Evolutionary conservation across 1,140 invertebrate genomes (phyloP).

Genomic region (Trichomalopsis sarcophagae): DNA sequence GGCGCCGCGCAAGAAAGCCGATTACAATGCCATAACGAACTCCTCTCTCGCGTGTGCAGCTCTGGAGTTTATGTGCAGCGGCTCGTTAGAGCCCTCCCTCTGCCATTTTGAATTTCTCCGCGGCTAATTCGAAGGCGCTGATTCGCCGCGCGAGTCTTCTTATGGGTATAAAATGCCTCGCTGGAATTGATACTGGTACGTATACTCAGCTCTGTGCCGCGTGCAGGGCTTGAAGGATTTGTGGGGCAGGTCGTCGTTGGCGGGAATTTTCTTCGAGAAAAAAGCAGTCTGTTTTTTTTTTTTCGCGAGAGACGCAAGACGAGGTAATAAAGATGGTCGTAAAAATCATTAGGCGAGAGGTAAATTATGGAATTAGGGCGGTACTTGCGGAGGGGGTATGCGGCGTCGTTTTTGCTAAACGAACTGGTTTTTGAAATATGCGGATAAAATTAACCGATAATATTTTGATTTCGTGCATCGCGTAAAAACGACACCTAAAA

Average conservation of each 20-base stretch:
- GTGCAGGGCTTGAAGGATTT: background rate
- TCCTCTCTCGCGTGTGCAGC: background rate
- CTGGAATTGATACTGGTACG: background rate
- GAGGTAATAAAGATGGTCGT: background rate
- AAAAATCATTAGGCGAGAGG: conserved; percentile 1
- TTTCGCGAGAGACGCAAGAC: background rate
- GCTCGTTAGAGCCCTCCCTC: background rate
- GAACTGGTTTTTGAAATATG: too few species aligned
- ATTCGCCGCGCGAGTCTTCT: background rate
- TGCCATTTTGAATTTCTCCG: conserved; percentile 19
- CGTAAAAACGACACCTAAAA: background rate
- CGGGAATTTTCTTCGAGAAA: background rate
- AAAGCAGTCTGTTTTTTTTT: background rate
- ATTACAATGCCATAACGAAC: conserved; percentile 1
- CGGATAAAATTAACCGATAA: too few species aligned
- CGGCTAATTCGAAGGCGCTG: background rate
- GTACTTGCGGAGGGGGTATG: background rate
- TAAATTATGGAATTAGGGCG: background rate
- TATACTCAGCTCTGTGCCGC: background rate
- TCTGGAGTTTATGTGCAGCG: background rate
- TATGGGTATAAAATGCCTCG: background rate
- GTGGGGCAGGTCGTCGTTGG: background rate
- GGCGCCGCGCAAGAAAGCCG: background rate
- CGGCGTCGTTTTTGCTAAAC: background rate
- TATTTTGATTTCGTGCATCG: too few species aligned